Evolutionary conservation across 2,888 invertebrate genomes (phyloP).

Genomic region (Zele albiditarsus): DNA sequence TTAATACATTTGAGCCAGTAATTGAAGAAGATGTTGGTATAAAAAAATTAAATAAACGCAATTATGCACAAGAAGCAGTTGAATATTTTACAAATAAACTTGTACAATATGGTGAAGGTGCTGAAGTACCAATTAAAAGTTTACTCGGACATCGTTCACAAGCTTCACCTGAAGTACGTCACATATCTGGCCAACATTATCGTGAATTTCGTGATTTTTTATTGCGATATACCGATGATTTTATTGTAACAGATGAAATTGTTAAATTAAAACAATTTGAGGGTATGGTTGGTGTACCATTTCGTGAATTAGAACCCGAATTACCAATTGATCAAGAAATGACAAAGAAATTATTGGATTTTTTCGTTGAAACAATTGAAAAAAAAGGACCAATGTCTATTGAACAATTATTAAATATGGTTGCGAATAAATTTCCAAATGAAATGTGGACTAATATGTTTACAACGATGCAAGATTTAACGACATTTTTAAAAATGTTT

Average conservation of each 20-base stretch:
- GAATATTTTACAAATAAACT: constrained; percentile 97
- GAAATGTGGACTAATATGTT: constrained; percentile 90
- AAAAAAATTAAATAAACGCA: constrained; percentile 80
- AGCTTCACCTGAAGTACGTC: constrained; percentile 96
- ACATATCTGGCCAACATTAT: constrained; percentile 95
- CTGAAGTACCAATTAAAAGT: constrained; percentile 97
- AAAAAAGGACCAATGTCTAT: constrained; percentile 88
- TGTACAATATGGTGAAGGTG: constrained; percentile 94
- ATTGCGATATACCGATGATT: constrained; percentile 86
- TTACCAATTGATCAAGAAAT: constrained; percentile 85
- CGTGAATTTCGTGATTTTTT: constrained; percentile 95
- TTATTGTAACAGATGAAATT: constrained; percentile 86
- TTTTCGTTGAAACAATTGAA: constrained; percentile 87
- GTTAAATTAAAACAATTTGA: constrained; percentile 85
- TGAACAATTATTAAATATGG: constrained; percentile 89
- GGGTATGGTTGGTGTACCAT: constrained; percentile 79
- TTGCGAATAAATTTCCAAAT: constrained; percentile 84
- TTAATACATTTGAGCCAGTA: constrained; percentile 85
- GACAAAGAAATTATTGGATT: constrained; percentile 87
- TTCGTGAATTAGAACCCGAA: constrained; percentile 79
- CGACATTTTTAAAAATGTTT: constrained; percentile 92
- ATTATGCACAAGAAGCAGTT: constrained; percentile 97
- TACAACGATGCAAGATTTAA: constrained; percentile 91
- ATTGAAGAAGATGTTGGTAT: constrained; percentile 76
- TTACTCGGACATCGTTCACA: constrained; percentile 96